Percentiles rank a stretch among this genome's conserved stretches.
phyloP scores from a whole-genome alignment of 2,888 invertebrate genomes.

The Leptopilina drosophilae region DNA sequence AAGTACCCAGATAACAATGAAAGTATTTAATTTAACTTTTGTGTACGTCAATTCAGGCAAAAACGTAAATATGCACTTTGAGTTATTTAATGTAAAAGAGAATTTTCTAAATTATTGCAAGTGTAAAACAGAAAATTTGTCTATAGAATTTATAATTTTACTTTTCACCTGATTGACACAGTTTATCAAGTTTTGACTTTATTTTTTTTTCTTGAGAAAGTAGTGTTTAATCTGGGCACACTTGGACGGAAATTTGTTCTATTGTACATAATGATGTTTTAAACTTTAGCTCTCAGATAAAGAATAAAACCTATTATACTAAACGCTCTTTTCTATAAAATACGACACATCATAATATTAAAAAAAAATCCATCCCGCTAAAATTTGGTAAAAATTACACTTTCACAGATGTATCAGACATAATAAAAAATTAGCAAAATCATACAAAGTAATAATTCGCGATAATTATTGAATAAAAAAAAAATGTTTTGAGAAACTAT shows the following conservation, averaged over 20 bases:
- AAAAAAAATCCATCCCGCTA: neutral
- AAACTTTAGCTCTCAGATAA: neutral
- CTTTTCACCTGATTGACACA: too few relatives aligned
- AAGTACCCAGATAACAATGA: slow-evolving; percentile 17
- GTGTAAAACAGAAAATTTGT: too few relatives aligned
- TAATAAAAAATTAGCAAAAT: neutral
- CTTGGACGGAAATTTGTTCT: slow-evolving; percentile 39
- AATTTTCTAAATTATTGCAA: too few relatives aligned
- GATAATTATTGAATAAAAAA: too few relatives aligned
- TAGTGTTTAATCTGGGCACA: slow-evolving; percentile 24
- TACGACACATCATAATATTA: neutral
- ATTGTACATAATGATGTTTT: slow-evolving; percentile 20
- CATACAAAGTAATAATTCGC: neutral
- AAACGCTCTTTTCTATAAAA: neutral
- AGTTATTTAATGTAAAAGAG: too few relatives aligned
- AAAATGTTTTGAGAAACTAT: too few relatives aligned
- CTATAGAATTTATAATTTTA: too few relatives aligned
- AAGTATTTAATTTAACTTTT: neutral
- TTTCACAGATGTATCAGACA: neutral
- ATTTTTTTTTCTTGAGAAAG: too few relatives aligned
- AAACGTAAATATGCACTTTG: too few relatives aligned
- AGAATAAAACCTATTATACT: slow-evolving; percentile 3
- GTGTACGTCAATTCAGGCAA: neutral
- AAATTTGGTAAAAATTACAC: neutral
- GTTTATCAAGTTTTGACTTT: too few relatives aligned